phyloP scores from a whole-genome alignment of 2,888 invertebrate species.

The Aphodius sticticus region DNA sequence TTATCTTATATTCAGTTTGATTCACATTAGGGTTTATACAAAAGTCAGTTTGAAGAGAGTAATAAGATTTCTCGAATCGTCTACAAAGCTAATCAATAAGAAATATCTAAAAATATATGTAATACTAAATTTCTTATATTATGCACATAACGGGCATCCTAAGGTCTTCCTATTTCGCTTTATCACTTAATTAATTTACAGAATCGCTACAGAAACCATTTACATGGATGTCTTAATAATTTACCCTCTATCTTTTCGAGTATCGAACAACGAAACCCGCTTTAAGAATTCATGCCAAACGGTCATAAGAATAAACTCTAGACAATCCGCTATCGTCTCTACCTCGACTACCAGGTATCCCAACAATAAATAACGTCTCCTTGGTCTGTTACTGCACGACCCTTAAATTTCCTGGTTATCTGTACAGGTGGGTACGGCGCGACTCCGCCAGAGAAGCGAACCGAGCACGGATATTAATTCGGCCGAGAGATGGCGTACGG shows the following conservation, averaged over 20 bases:
- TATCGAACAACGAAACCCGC: background rate
- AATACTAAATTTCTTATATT: too few relatives aligned
- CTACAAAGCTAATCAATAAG: too few relatives aligned
- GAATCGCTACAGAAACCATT: background rate
- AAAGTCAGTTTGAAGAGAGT: too few relatives aligned
- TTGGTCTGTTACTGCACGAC: background rate
- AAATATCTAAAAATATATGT: too few relatives aligned
- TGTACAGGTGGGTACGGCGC: background rate
- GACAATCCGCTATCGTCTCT: background rate
- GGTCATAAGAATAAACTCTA: background rate
- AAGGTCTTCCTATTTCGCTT: too few relatives aligned
- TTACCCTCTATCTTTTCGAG: background rate
- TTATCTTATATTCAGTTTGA: too few relatives aligned
- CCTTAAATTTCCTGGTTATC: background rate
- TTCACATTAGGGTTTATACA: too few relatives aligned
- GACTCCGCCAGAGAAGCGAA: background rate
- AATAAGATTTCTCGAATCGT: too few relatives aligned
- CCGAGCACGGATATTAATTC: slow-evolving; percentile 35
- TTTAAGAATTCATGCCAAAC: slow-evolving; percentile 4
- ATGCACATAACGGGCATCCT: too few relatives aligned
- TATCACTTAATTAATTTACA: too few relatives aligned
- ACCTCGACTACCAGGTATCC: background rate
- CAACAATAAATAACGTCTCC: background rate
- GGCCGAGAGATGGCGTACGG: slow-evolving; percentile 37
- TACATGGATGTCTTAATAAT: background rate